Conservation (phyloP, 1,140 invertebrate species). For the Neotoxoptera formosana region DNA sequence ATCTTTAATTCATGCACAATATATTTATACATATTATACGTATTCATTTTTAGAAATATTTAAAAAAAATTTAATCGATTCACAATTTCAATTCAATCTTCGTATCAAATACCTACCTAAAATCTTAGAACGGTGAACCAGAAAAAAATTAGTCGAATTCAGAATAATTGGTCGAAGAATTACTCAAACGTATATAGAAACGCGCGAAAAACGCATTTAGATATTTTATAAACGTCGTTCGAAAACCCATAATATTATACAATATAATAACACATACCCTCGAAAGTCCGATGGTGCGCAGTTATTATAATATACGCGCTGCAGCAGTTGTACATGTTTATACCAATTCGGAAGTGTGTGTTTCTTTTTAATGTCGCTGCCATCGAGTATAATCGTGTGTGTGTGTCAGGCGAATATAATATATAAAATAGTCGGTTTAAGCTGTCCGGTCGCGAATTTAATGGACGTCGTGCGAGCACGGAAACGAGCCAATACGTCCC, state of each 20-base stretch:
- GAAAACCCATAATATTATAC: background rate
- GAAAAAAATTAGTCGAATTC: too few relatives aligned
- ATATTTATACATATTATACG: too few relatives aligned
- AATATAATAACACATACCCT: background rate
- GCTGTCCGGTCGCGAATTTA: conserved; percentile 11
- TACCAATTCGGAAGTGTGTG: background rate
- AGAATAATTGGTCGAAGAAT: too few relatives aligned
- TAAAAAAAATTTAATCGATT: too few relatives aligned
- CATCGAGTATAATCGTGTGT: background rate
- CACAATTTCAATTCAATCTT: too few relatives aligned
- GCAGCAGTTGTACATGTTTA: background rate
- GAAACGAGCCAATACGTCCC: conserved; percentile 45
- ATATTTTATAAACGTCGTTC: background rate
- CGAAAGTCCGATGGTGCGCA: background rate
- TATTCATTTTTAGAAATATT: too few relatives aligned
- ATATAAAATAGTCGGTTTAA: conserved; percentile 25
- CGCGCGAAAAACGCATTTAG: background rate
- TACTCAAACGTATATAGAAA: background rate
- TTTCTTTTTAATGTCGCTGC: background rate
- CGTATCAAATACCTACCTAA: too few relatives aligned
- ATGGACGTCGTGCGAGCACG: conserved; percentile 11
- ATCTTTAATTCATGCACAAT: too few relatives aligned
- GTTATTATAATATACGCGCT: background rate
- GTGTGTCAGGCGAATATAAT: background rate
- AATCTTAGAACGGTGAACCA: too few relatives aligned